A percentile compares a stretch with the other conserved stretches of the same genome.
Conservation (phyloP, 1,140 invertebrate genomes). For the Papilio machaon region DNA sequence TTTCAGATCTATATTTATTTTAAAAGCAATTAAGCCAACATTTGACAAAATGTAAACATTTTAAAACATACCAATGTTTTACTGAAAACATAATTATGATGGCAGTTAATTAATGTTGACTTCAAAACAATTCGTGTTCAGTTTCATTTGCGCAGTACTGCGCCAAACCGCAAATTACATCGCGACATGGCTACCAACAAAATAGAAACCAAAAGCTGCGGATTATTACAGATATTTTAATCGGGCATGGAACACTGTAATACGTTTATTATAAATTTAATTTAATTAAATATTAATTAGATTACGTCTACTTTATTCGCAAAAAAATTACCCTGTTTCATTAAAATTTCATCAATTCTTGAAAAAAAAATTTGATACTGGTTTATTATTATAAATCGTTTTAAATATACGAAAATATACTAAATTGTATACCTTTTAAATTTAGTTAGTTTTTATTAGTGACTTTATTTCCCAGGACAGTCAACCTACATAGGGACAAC, state of each 20-base stretch:
- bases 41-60: not conserved
- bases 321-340: not conserved
- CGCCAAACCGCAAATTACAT: conserved; percentile 39
- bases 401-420: not conserved
- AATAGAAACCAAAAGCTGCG: conserved; percentile 21
- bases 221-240: conserved; percentile 10
- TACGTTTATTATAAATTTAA: conserved; percentile 4
- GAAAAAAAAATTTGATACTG: too few species aligned
- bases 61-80: not conserved
- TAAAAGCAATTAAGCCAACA: not conserved
- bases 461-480: conserved; percentile 48
- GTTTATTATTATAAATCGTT: not conserved
- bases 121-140: conserved; percentile 47
- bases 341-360: not conserved
- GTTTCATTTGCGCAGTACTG: conserved; percentile 42
- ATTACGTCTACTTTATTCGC: not conserved
- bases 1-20: not conserved
- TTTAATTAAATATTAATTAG: not conserved
- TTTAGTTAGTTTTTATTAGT: conserved; percentile 20
- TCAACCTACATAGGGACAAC: conserved; percentile 54
- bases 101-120: conserved; percentile 45
- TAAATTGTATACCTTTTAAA: conserved; percentile 20
- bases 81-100: conserved; percentile 40
- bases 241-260: not conserved
- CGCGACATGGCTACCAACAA: conserved; percentile 5